Percentiles rank a stretch among this genome's conserved stretches.
Evolutionary conservation across 2,797 vertebrate genomes (phyloP).

Genomic region (Sebastes nivosus): DNA sequence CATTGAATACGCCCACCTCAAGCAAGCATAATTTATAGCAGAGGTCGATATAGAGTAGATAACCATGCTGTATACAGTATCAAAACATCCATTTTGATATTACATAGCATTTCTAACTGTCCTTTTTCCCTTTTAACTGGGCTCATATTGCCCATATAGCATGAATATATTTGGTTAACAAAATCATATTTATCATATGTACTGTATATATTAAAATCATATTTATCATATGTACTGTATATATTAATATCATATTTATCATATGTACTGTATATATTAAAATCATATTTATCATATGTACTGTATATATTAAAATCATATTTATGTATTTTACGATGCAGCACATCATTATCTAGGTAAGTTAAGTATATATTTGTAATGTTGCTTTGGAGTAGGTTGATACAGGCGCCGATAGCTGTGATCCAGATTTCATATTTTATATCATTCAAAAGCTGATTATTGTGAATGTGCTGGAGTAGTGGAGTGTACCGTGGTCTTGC

Average conservation of each 20-base stretch:
- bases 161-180: background rate
- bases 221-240: too few species aligned
- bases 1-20: background rate
- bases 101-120: background rate
- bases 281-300: background rate
- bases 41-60: background rate
- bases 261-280: background rate
- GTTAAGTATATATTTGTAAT: background rate
- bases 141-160: background rate
- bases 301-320: background rate
- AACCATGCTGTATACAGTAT: background rate
- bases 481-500: background rate
- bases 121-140: background rate
- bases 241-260: background rate
- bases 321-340: background rate
- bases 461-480: slow-evolving; percentile 37
- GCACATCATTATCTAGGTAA: background rate
- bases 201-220: too few species aligned
- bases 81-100: background rate
- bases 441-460: slow-evolving; percentile 75
- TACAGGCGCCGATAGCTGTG: slow-evolving; percentile 43
- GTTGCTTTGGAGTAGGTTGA: background rate
- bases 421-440: slow-evolving; percentile 67
- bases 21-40: background rate
- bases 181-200: background rate